These are phyloP conservation scores for Patiria pectinifera DNA, from an alignment of 53 echinoderm and acorn worm species.

Conservation along the genomic window DNA sequence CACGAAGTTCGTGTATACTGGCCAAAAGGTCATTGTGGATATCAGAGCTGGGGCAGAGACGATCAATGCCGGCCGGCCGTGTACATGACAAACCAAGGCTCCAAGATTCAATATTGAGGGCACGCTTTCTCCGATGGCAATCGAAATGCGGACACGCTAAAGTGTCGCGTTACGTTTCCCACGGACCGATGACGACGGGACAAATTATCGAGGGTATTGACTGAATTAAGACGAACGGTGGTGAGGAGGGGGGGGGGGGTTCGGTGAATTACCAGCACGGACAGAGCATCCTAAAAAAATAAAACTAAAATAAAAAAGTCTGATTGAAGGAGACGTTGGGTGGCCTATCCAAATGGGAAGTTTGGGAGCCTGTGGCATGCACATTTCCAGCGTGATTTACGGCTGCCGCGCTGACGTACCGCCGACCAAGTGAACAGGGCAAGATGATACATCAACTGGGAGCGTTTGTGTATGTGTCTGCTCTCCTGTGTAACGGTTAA, in stretches of 20 bases:
- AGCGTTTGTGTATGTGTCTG: neutral
- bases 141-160: conserved; percentile 28
- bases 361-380: conserved; percentile 2
- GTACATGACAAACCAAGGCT: conserved; percentile 32
- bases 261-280: neutral
- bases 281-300: neutral
- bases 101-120: conserved; percentile 44
- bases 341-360: conserved; percentile 11
- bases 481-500: conserved; percentile 16
- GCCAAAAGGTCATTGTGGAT: conserved; percentile 39
- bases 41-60: conserved; percentile 12
- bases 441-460: neutral
- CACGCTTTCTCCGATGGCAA: conserved; percentile 11
- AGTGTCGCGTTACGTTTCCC: conserved; percentile 32
- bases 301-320: neutral
- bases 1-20: neutral
- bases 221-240: conserved; percentile 12
- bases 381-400: conserved; percentile 51
- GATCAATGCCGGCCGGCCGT: conserved; percentile 33
- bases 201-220: conserved; percentile 11
- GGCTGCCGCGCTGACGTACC: neutral
- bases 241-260: neutral
- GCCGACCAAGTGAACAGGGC: neutral
- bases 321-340: conserved; percentile 2
- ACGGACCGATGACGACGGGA: neutral